Evolutionary conservation across 2,113 vertebrate species (phyloP).

Genomic region (Calidris pugnax): DNA sequence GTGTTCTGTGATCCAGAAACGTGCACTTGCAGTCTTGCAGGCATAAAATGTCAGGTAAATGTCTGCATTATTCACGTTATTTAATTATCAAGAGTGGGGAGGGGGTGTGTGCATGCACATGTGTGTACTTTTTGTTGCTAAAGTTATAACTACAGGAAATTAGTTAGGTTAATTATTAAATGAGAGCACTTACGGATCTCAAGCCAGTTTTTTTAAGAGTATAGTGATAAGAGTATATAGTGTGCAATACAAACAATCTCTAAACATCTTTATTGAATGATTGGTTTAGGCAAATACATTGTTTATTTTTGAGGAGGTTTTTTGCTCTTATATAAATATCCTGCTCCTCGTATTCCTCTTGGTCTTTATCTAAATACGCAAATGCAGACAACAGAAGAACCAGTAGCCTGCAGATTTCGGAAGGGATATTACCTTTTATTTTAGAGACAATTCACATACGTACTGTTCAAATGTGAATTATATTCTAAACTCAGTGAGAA

Average conservation of each 20-base stretch:
- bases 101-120: accelerated
- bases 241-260: not conserved
- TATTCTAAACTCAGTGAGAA: not conserved
- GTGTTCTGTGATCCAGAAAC: conserved; percentile 97
- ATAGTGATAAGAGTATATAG: not conserved
- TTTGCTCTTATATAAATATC: not conserved
- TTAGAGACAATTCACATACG: not conserved
- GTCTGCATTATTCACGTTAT: not conserved
- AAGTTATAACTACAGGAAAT: not conserved
- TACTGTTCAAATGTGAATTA: not conserved
- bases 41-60: conserved; percentile 97
- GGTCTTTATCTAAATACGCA: not conserved
- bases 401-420: not conserved
- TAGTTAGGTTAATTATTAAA: not conserved
- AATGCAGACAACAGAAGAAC: not conserved
- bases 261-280: not conserved
- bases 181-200: not conserved
- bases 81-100: not conserved
- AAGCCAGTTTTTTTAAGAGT: not conserved
- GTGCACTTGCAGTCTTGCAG: conserved; percentile 94
- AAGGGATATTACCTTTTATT: not conserved
- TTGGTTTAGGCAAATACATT: not conserved
- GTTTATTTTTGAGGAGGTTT: not conserved
- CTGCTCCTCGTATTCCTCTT: not conserved
- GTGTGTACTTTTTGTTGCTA: not conserved